Evolutionary conservation across 2,113 vertebrate genomes (phyloP).

Genomic region (Etheostoma cragini): DNA sequence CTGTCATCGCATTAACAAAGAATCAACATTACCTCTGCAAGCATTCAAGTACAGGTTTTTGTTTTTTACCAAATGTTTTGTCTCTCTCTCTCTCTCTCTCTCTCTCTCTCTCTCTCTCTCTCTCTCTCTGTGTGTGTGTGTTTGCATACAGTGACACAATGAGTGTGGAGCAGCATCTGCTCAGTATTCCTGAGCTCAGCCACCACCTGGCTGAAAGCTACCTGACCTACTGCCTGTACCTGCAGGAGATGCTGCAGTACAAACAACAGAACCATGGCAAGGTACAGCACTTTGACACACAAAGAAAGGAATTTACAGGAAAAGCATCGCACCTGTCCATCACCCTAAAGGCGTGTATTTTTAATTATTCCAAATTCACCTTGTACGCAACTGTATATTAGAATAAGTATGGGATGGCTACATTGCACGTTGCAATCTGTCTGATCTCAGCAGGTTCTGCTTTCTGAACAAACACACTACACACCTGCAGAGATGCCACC

Average conservation of each 20-base stretch:
- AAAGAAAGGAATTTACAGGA: not conserved
- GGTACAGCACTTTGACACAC: slow-evolving; percentile 75
- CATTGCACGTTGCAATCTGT: not conserved
- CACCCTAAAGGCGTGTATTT: not conserved
- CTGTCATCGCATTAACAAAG: not conserved
- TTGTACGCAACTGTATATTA: not conserved
- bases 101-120: no score
- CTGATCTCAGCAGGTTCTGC: not conserved
- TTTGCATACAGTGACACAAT: slow-evolving; percentile 85
- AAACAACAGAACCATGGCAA: slow-evolving; percentile 95
- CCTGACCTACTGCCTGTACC: slow-evolving; percentile 92
- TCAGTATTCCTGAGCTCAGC: slow-evolving; percentile 94
- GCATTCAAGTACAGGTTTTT: slow-evolving; percentile 1
- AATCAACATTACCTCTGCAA: not conserved
- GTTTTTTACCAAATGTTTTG: not conserved
- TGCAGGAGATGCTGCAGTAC: slow-evolving; percentile 95
- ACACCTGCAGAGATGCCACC: slow-evolving; percentile 1
- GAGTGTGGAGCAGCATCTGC: slow-evolving; percentile 88
- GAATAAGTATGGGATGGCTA: not conserved
- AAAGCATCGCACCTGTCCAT: not conserved
- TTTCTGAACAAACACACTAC: not conserved
- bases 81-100: not conserved
- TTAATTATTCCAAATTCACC: not conserved
- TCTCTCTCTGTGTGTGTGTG: no score
- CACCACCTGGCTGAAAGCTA: slow-evolving; percentile 97